phyloP scores from a whole-genome alignment of 2,797 vertebrate genomes.

The Melanogrammus aeglefinus region DNA sequence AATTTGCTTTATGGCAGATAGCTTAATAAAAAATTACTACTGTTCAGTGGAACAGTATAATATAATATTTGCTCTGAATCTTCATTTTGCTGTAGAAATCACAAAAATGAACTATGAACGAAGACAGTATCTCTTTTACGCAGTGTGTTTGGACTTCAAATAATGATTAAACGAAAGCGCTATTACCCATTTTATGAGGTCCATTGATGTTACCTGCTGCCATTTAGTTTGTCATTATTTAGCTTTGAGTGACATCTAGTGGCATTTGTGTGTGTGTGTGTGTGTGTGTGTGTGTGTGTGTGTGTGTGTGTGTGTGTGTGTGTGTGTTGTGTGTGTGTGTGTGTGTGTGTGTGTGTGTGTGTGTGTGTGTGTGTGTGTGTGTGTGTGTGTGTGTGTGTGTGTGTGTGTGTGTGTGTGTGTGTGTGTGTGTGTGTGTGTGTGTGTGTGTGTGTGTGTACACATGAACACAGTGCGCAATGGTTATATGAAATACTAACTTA shows the following conservation, averaged over 20 bases:
- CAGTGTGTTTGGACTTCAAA: slow-evolving; percentile 66
- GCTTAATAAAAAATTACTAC: background rate
- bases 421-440: too few species aligned
- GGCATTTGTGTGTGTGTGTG: slow-evolving; percentile 7
- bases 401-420: too few species aligned
- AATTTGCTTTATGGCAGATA: background rate
- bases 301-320: too few species aligned
- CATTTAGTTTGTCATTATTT: slow-evolving; percentile 33
- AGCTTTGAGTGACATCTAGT: slow-evolving; percentile 62
- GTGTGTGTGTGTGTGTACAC: too few species aligned
- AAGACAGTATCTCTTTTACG: slow-evolving; percentile 70
- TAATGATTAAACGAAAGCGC: slow-evolving; percentile 73
- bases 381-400: too few species aligned
- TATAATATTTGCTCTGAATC: background rate
- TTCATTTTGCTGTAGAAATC: slow-evolving; percentile 4
- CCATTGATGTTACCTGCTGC: background rate
- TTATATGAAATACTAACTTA: too few species aligned
- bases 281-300: too few species aligned
- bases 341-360: too few species aligned
- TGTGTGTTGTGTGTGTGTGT: too few species aligned
- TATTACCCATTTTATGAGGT: slow-evolving; percentile 40
- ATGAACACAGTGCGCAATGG: too few species aligned
- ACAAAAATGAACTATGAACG: slow-evolving; percentile 70
- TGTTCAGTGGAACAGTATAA: slow-evolving; percentile 12
- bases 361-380: too few species aligned